Evolutionary conservation across 2,797 vertebrate genomes (phyloP).

Genomic region (Pangasius macronema): DNA sequence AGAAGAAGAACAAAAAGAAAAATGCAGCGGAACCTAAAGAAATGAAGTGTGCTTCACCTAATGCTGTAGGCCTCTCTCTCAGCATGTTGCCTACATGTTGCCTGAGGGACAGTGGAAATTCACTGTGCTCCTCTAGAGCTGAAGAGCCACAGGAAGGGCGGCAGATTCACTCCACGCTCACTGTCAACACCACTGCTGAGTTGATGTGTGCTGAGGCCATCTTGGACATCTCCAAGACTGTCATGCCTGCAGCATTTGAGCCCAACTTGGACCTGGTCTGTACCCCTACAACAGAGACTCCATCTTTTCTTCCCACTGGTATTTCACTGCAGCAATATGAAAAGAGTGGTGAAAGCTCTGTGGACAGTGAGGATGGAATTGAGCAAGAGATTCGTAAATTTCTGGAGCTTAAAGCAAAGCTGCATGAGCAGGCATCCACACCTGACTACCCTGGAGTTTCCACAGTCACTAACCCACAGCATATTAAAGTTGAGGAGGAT

Average conservation of each 20-base stretch:
- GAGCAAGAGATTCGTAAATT: conserved; percentile 93
- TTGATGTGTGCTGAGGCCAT: conserved; percentile 97
- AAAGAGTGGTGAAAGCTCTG: conserved; percentile 80
- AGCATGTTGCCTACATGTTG: conserved; percentile 55
- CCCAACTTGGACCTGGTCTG: conserved; percentile 55
- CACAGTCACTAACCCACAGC: conserved; percentile 41
- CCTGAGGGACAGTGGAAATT: conserved; percentile 63
- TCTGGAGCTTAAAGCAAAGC: conserved; percentile 89
- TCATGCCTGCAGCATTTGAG: conserved; percentile 81
- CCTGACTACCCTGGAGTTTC: conserved; percentile 36
- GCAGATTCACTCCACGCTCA: conserved; percentile 60
- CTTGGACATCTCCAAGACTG: conserved; percentile 94
- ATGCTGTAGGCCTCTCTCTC: conserved; percentile 43
- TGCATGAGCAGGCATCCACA: conserved; percentile 69
- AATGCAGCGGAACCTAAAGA: conserved; percentile 58
- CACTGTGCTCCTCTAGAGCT: conserved; percentile 58
- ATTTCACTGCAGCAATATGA: conserved; percentile 51
- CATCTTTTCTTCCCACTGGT: conserved; percentile 49
- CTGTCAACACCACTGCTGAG: conserved; percentile 86
- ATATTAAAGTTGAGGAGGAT: conserved; percentile 54
- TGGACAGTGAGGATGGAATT: conserved; percentile 95
- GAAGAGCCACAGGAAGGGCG: conserved; percentile 62
- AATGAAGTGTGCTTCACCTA: conserved; percentile 55
- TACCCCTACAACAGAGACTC: conserved; percentile 51
- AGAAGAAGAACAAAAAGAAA: conserved; percentile 70